Percentiles rank a stretch among this genome's conserved stretches.
Conservation (phyloP, 2,113 vertebrate genomes). For the Prinia subflava region DNA sequence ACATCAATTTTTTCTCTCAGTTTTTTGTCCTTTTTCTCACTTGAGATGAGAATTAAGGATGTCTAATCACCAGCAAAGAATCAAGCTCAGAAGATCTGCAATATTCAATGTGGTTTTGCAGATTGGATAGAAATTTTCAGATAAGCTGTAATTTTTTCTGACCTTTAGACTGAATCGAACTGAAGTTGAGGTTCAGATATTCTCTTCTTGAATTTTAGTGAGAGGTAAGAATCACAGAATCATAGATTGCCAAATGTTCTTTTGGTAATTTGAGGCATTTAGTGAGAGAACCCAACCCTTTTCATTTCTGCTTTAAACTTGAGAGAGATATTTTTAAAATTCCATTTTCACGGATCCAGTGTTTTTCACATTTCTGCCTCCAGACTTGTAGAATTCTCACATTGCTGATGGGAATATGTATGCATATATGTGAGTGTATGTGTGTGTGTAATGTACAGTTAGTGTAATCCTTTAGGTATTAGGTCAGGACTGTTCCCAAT, state of each 20-base stretch:
- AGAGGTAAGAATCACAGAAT: not conserved
- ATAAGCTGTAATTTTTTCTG: not conserved
- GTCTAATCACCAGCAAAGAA: not conserved
- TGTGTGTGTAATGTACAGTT: not conserved
- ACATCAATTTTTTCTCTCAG: not conserved
- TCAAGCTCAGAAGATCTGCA: not conserved
- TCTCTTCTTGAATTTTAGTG: not conserved
- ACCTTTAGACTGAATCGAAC: not conserved
- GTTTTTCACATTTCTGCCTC: not conserved
- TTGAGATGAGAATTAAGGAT: not conserved
- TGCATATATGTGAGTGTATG: not conserved
- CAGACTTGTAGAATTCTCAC: conserved; percentile 8
- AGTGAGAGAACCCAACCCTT: not conserved
- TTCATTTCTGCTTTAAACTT: not conserved
- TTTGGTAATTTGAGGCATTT: not conserved
- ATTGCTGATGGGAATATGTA: not conserved
- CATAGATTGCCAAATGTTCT: not conserved
- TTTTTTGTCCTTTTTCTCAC: not conserved
- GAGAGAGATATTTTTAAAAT: not conserved
- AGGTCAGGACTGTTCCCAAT: conserved; percentile 25
- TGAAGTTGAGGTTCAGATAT: not conserved
- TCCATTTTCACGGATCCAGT: not conserved
- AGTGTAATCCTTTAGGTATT: conserved; percentile 18
- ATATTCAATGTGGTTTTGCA: not conserved
- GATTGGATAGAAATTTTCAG: not conserved